phyloP scores from a whole-genome alignment of 2,113 vertebrate species.

The Canis aureus region DNA sequence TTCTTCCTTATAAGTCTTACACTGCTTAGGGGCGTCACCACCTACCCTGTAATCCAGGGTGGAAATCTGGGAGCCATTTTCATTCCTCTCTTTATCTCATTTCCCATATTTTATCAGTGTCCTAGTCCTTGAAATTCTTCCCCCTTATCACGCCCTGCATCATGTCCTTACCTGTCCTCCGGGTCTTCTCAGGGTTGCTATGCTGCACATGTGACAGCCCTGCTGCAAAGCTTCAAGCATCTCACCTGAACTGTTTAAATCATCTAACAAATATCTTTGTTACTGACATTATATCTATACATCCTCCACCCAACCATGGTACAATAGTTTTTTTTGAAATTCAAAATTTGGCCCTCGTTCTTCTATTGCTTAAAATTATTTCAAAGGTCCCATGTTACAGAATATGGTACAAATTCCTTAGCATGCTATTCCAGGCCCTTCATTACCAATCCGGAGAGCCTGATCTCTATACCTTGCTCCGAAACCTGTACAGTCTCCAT shows the following conservation, averaged over 20 bases:
- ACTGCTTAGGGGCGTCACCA: neutral
- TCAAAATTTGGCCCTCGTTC: neutral
- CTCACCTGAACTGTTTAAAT: neutral
- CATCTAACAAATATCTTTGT: neutral
- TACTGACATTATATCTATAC: neutral
- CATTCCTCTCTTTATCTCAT: neutral
- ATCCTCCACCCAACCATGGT: neutral
- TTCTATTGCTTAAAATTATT: neutral
- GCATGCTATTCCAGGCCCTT: neutral
- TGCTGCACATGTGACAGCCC: neutral
- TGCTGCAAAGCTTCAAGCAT: neutral
- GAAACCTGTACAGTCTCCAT: neutral
- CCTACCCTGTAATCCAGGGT: neutral
- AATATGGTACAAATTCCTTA: neutral
- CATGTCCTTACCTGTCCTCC: neutral
- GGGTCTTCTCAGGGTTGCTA: neutral
- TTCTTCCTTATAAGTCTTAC: neutral
- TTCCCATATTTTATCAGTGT: neutral
- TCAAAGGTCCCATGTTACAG: neutral
- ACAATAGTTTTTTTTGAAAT: neutral
- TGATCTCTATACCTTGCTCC: neutral
- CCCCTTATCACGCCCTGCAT: neutral
- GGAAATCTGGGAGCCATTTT: neutral
- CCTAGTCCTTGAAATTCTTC: neutral
- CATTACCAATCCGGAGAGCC: neutral